A percentile compares a stretch with the other conserved stretches of the same genome.
Conservation (phyloP, 2,113 vertebrate genomes). For the Sceloporus undulatus region DNA sequence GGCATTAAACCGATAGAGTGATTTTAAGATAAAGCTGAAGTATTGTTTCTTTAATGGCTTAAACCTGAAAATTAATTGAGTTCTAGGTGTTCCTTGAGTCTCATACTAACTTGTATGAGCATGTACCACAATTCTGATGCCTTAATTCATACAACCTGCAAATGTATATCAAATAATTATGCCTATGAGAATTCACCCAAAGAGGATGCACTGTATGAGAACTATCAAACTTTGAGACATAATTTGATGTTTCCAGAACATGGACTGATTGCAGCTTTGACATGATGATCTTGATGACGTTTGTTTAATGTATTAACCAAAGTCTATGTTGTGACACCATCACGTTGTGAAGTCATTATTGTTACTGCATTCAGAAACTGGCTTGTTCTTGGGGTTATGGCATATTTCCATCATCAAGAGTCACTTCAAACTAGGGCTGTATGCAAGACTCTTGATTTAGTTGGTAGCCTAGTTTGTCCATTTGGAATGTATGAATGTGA, state of each 20-base stretch:
- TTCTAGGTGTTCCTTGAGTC: neutral
- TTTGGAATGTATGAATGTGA: too few relatives aligned
- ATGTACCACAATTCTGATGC: neutral
- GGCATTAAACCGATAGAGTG: neutral
- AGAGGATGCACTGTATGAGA: neutral
- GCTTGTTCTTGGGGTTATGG: too few relatives aligned
- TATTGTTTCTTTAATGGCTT: slow-evolving; percentile 7
- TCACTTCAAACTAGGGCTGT: too few relatives aligned
- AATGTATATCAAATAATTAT: neutral
- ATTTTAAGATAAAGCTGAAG: neutral
- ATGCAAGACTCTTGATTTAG: too few relatives aligned
- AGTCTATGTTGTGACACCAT: neutral
- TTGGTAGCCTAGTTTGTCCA: too few relatives aligned
- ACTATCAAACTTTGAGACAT: too few relatives aligned
- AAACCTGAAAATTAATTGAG: neutral
- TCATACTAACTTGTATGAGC: neutral
- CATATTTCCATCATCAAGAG: too few relatives aligned
- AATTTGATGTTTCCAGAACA: neutral
- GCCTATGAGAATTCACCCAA: neutral
- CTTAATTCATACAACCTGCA: neutral
- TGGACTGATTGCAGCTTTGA: neutral
- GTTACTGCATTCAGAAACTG: too few relatives aligned
- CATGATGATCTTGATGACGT: neutral
- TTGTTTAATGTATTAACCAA: neutral
- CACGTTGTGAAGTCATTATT: too few relatives aligned